Evolutionary conservation across 1,140 invertebrate species (phyloP), one percentile per base, ranked within the genome.

Genomic region (Lordiphosa stackelbergi): DNA sequence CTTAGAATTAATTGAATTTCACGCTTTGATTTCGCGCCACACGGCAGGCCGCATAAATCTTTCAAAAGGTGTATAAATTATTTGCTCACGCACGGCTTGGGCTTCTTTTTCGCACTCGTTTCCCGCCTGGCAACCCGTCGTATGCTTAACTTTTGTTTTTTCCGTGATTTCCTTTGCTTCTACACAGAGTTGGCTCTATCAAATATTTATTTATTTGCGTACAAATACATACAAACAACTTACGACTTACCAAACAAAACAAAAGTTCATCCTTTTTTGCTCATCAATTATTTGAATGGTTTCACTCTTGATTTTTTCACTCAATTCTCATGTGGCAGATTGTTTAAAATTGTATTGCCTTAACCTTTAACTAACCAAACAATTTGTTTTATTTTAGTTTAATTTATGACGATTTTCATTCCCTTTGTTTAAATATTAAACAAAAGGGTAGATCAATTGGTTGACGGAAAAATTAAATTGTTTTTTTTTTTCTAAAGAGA

Each of bases 51-150:
- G 64, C 69, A 84, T 83, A 84, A 77, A 83, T 83, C 77, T 83
- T 84, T 83, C 78, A 83, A 61, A 70, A 84, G 73, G 66, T 83
- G 73, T 63, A 77, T 83, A 83, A 83, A 77, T 83, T 83, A 83
- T 69, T 73, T 57, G 57, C 68, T 69, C 77, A 81, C 74, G 75
- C 74, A 79, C 66, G 34, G 37, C 43, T 56, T 28, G 34, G 35
- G 7, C 52, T 35, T 51, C 52, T 54, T 22, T 16, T 12, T 42
- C 38, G 34, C 37, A 28, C 24, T 53, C 36, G 41, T 47, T 72
- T 46, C 13, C 7, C 34, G 48, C 58, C 16, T 51, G 65, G 74
- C 66, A 70, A 71, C 66, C 54, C 40, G 57, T 60, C 77, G 75
- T 75, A 83, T 83, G 42, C 72, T 72, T 72, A 71, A 77, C 53